Percentiles rank a stretch among this genome's conserved stretches.
Conservation (phyloP, 2,113 vertebrate genomes). For the Trogon surrucura region DNA sequence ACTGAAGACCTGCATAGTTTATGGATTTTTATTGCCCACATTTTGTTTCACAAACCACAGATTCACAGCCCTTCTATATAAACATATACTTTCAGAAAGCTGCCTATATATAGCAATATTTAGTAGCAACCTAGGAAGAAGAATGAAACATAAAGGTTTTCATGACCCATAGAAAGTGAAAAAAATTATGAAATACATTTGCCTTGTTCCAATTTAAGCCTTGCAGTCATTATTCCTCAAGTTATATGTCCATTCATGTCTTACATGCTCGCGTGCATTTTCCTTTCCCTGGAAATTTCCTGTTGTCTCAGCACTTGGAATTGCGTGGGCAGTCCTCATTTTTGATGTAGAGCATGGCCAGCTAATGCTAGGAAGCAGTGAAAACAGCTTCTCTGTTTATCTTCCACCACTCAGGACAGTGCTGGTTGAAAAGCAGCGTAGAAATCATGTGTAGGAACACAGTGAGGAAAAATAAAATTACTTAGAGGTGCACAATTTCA, state of each 20-base stretch:
- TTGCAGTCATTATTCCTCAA: constrained; percentile 45
- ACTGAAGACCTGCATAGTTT: not conserved
- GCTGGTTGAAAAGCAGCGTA: not conserved
- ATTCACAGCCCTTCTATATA: not conserved
- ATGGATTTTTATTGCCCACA: not conserved
- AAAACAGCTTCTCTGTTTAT: not conserved
- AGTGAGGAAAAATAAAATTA: not conserved
- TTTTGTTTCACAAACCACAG: not conserved
- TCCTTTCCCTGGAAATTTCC: constrained; percentile 53
- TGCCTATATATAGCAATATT: not conserved
- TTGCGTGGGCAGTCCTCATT: not conserved
- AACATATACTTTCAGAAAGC: not conserved
- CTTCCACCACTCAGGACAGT: not conserved
- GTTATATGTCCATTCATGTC: constrained; percentile 32
- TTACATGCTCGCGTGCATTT: not conserved
- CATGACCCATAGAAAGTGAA: constrained; percentile 1
- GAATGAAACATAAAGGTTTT: not conserved
- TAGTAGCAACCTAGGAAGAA: not conserved
- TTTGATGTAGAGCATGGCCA: not conserved
- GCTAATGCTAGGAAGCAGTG: not conserved
- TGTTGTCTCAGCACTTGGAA: constrained; percentile 45
- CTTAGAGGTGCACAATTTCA: not conserved
- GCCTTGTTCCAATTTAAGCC: constrained; percentile 58
- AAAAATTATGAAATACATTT: constrained; percentile 64
- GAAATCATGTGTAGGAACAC: not conserved